Base-by-base conservation (phyloP, 1,140 invertebrate species). In the Asobara japonica region DNA sequence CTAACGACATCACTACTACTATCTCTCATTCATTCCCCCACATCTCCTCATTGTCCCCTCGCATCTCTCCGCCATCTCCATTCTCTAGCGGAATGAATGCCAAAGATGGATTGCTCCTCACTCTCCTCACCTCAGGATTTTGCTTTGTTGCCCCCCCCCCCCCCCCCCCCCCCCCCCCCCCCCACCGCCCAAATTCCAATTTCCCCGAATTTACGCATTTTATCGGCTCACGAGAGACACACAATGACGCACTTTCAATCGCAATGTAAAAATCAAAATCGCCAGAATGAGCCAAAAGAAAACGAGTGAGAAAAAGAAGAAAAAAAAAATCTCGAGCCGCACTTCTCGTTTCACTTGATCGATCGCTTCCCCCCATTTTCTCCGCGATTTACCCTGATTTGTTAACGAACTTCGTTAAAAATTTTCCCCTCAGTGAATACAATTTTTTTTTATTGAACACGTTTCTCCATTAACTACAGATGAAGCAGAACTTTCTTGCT, bases 31-130 rank as follows among this genome's bases (percentile, higher is more conserved):
- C 68, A 73, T 38, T 51, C 16, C 16, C 45, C 16, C 16, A 11
- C 5, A 36, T 36, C 31, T 27, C 30, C 67, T 67, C 68, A 29
- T 45, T 75, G 4, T 56, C 18, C 56, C 72, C 77, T 66, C 73
- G 51, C 48, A 74, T 71, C 75, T 51, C 76, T 74, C 76, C 68
- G 70, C 73, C 56, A 73, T 77, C 77, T 78, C n/a, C 76, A 78
- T 80, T 84, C 78, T 78, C 78, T 79, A 75, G 71, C 41, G 74
- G 79, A 82, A 82, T 84, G 79, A 82, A 82, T 79, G 75, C 76
- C 76, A 82, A 72, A 83, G 83, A 83, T 84, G 81, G 82, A 84
- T 84, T n/a, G n/a, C n/a, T n/a, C 78, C 77, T 76, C 83, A 79
- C 79, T 77, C 78, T 77, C 41, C 31, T 33, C n/a, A 16, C 27